Evolutionary conservation across 1,140 invertebrate genomes (phyloP), one percentile per base, ranked within the genome.

Genomic region (Antheraea mylitta): DNA sequence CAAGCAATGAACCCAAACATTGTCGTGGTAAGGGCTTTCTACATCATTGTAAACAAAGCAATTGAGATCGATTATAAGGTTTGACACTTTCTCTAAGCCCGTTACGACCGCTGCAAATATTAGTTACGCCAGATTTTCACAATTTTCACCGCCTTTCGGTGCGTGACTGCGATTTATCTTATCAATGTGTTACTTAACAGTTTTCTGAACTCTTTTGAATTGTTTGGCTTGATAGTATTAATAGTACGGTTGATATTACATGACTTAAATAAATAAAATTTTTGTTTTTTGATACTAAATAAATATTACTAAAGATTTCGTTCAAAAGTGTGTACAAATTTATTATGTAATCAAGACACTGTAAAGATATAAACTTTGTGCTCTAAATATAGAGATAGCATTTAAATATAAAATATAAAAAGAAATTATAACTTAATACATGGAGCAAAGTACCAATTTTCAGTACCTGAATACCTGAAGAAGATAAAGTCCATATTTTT

Each of bases 61-160:
- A 61, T 30, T 16, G 22, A 61, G 30, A 30, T 22, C 6, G 7
- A 61, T 36, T 61, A 53, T 61, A 8, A 36, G 16, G 60, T 61
- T 61, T 30, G 60, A n/a, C 42, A 74, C 71, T 78, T 78, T 78
- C 74, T 62, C 76, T 19, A 19, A 60, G 72, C 65, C 65, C 64
- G 68, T 67, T 45, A 64, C 18, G 16, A 18, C 59, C 72, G 58
- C 58, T 64, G 62, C 70, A 19, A 42, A 38, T 60, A 82, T 85
- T 78, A 78, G 80, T 82, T 78, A 63, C 82, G 82, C 79, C 70
- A 81, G 70, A 79, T 81, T 83, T 85, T 78, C 75, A 72, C 74
- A 76, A 81, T 86, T 86, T 82, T 80, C 78, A 67, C 75, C 71
- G 74, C 66, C 80, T 75, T 73, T 81, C 75, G 71, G 74, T 70